Evolutionary conservation across 2,888 invertebrate genomes (phyloP).

Genomic region (Heliconius sara): DNA sequence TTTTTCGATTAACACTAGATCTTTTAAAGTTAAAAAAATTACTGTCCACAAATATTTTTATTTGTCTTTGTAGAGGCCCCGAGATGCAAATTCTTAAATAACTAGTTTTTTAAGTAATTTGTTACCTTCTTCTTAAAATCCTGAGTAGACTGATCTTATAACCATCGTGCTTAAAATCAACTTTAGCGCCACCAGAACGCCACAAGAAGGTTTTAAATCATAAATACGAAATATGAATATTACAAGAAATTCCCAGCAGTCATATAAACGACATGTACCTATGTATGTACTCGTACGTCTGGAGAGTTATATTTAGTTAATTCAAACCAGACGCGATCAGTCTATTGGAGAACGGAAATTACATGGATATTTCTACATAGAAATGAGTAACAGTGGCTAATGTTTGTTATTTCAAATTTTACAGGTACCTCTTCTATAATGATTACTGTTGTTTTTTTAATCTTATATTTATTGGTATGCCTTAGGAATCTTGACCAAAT

Average conservation of each 20-base stretch:
- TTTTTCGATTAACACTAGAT: background rate
- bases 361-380: conserved; percentile 34
- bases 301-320: conserved; percentile 49
- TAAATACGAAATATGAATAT: background rate
- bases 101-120: too few species aligned
- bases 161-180: background rate
- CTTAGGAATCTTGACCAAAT: background rate
- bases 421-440: background rate
- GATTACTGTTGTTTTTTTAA: background rate
- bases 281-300: conserved; percentile 26
- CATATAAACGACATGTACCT: conserved; percentile 22
- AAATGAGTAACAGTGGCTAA: conserved; percentile 4
- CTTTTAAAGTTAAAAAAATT: background rate
- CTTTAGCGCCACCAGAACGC: background rate
- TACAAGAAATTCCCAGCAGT: background rate
- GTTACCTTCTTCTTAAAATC: too few species aligned
- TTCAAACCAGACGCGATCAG: conserved; percentile 49
- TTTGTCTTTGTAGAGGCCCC: background rate
- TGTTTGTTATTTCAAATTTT: background rate
- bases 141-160: background rate
- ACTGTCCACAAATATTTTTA: background rate
- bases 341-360: conserved; percentile 44
- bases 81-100: background rate
- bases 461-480: background rate
- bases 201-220: background rate